Evolutionary conservation across 2,888 invertebrate genomes (phyloP), one percentile per base, ranked within the genome.

Genomic region (Bellardia pandia): DNA sequence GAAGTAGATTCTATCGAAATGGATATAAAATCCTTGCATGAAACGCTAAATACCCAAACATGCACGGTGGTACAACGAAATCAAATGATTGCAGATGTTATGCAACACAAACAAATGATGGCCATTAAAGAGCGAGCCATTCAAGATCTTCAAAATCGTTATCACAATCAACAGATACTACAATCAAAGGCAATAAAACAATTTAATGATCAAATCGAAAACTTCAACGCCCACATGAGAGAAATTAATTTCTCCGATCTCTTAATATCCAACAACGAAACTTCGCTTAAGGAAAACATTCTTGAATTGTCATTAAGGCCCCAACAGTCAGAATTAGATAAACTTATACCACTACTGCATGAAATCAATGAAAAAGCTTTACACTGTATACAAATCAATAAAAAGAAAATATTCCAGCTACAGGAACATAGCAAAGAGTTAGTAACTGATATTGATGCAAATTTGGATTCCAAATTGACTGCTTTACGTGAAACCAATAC

Each of bases 91-190:
- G 82, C 88, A 5, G 88, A 90, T 33, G 75, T 91, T 3, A 88
- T 75, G 7, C 91, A 92, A n/a, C 66, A 90, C 37, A 88, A 89
- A 37, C 90, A 89, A 66, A 89, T 91, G 56, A 16, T 91, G 33
- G 85, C 90, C 14, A 90, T 90, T 23, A 90, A 91, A 60, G 89
- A 90, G 2, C 89, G 91, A 1, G 87, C 91, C 2, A 45, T 90
- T 7, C 86, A 89, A 9, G 91, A 91, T 11, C 75, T 92, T 1
- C 79, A 90, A 8, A 90, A 91, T 14, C 89, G 89, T n/a, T 89
- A 90, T 62, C 89, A 91, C 53, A 89, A 91, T 66, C 90, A 91
- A 81, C 92, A 92, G 79, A 90, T 93, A 5, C 77, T 88, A 5
- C 84, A 91, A 45, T 85, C 93, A 0, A 90, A 91, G 3, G 89